Conservation (phyloP, 2,797 vertebrate genomes). For the Channa striata region DNA sequence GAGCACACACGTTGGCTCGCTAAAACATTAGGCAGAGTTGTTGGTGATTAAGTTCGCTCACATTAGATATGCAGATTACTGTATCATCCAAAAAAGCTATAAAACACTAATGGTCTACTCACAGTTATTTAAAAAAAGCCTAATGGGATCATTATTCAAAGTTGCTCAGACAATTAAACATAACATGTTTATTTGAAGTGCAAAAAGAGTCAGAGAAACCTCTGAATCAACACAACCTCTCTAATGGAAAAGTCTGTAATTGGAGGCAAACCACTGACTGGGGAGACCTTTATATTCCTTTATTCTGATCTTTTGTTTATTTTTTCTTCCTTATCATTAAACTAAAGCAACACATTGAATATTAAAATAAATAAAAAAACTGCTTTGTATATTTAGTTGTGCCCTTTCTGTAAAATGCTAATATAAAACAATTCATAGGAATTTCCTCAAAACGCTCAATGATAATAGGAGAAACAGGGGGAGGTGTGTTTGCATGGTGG, state of each 20-base stretch:
- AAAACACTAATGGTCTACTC: constrained; percentile 50
- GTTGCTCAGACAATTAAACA: constrained; percentile 58
- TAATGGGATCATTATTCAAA: constrained; percentile 68
- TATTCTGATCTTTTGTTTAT: neutral
- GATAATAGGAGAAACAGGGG: constrained; percentile 14
- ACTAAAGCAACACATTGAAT: neutral
- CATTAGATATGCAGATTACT: constrained; percentile 61
- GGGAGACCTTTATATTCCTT: neutral
- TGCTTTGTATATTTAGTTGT: neutral
- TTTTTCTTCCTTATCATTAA: neutral
- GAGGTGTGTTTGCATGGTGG: constrained; percentile 30
- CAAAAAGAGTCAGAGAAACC: constrained; percentile 29
- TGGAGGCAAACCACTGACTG: constrained; percentile 32
- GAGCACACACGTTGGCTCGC: constrained; percentile 3
- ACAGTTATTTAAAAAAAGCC: constrained; percentile 50
- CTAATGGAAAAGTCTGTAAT: constrained; percentile 35
- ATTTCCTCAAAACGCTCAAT: no score
- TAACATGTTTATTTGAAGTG: constrained; percentile 62
- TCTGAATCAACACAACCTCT: constrained; percentile 29
- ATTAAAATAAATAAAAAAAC: neutral
- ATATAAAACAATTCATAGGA: constrained; percentile 7
- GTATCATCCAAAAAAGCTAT: constrained; percentile 32
- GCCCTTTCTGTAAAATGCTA: neutral
- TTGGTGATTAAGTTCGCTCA: constrained; percentile 45
- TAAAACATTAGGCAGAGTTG: constrained; percentile 37